Base-by-base conservation (phyloP, 2,797 vertebrate genomes). In the Epinephelus coioides region DNA sequence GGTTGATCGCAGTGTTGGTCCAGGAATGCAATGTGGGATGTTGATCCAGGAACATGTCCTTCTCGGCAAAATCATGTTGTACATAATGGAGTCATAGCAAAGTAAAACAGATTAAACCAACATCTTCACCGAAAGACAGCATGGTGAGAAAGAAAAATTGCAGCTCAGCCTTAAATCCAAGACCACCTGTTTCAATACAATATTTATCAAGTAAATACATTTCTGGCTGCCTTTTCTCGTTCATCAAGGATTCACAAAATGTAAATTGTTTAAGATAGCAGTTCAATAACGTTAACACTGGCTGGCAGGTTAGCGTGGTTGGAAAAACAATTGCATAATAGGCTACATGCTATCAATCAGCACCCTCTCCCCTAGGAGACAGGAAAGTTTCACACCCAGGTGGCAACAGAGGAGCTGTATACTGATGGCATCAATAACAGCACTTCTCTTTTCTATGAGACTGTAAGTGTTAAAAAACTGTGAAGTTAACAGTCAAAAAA, bases 361-460 rank as follows among this genome's bases (percentile, higher is more conserved):
- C n/a, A 46, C 38, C 63, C 59, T 73, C 47, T 54, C 44, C 3
- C 50, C 40, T 56, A 40, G 84, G 73, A 88, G 89, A 90, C 91
- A 82, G 76, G 47, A 71, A 49, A 6, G 54, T 80, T 65, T 65
- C n/a, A 72, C 86, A 86, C 76, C 69, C 64, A 38, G 49, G 69
- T 90, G 88, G 55, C 40, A 61, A 40, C 43, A 75, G 27, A 67
- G 47, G 60, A 73, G 57, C 23, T 63, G 17, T 40, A 34, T 65
- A 76, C 62, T n/a, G 27, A 53, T 46, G 59, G 8, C 18, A 79
- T 65, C 46, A 69, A 63, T 70, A 70, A 68, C 51, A 72, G 8
- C 44, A 13, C 25, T 17, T 57, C 40, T 54, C 19, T 49, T 54
- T 70, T 59, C 18, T 21, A 15, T 62, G 66, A 23, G 21, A 73